phyloP scores from a whole-genome alignment of 2,113 vertebrate genomes.

The Rattus rattus region DNA sequence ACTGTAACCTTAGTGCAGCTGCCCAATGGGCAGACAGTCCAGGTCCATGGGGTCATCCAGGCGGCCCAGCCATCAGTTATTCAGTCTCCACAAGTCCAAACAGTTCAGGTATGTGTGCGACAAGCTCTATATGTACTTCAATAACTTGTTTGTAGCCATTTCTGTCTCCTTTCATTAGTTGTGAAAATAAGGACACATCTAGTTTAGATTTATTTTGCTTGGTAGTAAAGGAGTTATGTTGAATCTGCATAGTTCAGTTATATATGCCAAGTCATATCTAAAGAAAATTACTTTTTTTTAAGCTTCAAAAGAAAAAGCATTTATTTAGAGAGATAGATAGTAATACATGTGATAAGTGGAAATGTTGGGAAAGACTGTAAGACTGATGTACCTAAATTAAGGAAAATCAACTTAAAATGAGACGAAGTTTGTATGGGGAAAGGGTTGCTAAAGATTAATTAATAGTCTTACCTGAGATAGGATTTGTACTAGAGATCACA shows the following conservation, averaged over 20 bases:
- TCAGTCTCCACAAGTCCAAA: constrained; percentile 98
- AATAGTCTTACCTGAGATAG: background rate
- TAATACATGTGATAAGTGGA: constrained; percentile 52
- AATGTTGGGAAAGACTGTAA: constrained; percentile 21
- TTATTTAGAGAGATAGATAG: constrained; percentile 45
- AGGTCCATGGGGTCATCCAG: constrained; percentile 99
- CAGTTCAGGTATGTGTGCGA: constrained; percentile 93
- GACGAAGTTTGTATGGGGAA: constrained; percentile 1
- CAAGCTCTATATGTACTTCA: constrained; percentile 75
- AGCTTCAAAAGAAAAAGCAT: constrained; percentile 49
- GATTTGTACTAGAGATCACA: constrained; percentile 32
- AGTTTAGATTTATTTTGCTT: constrained; percentile 53
- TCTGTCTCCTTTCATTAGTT: constrained; percentile 58
- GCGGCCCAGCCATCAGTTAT: constrained; percentile 98
- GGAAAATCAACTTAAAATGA: constrained; percentile 57
- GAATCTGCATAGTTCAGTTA: constrained; percentile 27
- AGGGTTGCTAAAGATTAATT: constrained; percentile 47
- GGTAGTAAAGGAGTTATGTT: constrained; percentile 36
- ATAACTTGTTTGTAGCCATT: constrained; percentile 49
- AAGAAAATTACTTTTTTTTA: constrained; percentile 48
- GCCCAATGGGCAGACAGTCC: constrained; percentile 98
- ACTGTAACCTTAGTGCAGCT: constrained; percentile 98
- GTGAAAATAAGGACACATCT: constrained; percentile 47
- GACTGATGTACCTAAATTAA: constrained; percentile 25
- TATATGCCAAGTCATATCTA: background rate